Conservation (phyloP, 2,888 invertebrate species). For the Amphipyra berbera region DNA sequence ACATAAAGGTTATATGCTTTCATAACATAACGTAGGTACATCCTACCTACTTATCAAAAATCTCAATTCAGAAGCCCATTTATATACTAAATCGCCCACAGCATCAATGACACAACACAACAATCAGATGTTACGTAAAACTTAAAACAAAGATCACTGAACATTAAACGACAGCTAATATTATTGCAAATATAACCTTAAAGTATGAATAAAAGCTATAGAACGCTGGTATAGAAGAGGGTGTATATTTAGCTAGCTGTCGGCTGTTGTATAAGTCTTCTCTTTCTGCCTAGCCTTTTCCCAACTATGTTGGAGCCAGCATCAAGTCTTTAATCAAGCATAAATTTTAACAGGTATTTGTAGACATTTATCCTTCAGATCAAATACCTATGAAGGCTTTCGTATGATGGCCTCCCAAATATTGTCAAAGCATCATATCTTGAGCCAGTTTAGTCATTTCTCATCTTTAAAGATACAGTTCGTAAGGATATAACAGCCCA, state of each 20-base stretch:
- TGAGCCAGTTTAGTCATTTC: no score
- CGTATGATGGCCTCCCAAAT: no score
- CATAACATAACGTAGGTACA: conserved; percentile 9
- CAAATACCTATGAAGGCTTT: no score
- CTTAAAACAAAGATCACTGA: conserved; percentile 37
- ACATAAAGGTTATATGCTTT: no score
- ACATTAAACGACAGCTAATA: conserved; percentile 31
- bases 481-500: no score
- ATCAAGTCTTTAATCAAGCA: no score
- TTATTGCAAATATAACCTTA: neutral
- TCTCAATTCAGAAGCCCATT: conserved; percentile 30
- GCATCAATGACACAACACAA: conserved; percentile 26
- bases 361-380: no score
- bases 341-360: no score
- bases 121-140: conserved; percentile 51
- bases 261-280: neutral
- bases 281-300: neutral
- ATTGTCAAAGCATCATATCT: no score
- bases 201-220: conserved; percentile 14
- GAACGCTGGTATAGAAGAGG: neutral
- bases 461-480: no score
- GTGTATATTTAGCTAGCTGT: neutral
- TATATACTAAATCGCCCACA: conserved; percentile 16
- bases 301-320: no score
- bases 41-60: conserved; percentile 19